Evolutionary conservation across 1,140 invertebrate genomes (phyloP), one percentile per base, ranked within the genome.

Genomic region (Brachionus koreanus): DNA sequence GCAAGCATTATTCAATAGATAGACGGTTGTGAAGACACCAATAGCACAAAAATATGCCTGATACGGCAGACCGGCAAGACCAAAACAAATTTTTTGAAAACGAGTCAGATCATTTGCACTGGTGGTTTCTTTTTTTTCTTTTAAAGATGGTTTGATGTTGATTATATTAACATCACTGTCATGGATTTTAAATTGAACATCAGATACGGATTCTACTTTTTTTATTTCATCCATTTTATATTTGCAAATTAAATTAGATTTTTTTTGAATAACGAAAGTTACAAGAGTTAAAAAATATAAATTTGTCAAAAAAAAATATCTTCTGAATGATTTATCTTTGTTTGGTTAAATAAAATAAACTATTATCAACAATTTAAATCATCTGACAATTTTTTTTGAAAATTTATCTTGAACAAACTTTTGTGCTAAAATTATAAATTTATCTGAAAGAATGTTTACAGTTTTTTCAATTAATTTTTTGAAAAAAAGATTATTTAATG

Each of bases 11-110:
- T 79, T 65, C n/a, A 79, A 25, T 42, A 79, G 23, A 42, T 42
- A 79, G 5, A 79, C 76, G 19, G 76, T 61, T 29, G 76, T 61
- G n/a, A 79, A 79, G 13, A 79, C 76, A 42, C 76, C 49, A 12
- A 79, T 61, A 0, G 76, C 76, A 25, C 76, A 79, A 79, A 79
- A 79, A 65, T 61, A 79, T 3, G 33, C 37, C 35, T 79, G 76
- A 35, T 79, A 79, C 3, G 76, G 76, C 23, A 79, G 35, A 65
- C 76, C 76, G 6, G 76, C 46, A 7, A 79, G 19, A 0, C 49
- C 49, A 43, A 79, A 79, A 49, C 76, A 61, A 10, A 79, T 12
- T 65, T 79, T 79, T 37, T 57, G 46, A 57, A 79, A 74, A 25
- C 19, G 23, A 5, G 39, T 46, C 19, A 74, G 9, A 23, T 74